phyloP scores from a whole-genome alignment of 1,140 invertebrate genomes.

The Proctacanthus coquilletti region DNA sequence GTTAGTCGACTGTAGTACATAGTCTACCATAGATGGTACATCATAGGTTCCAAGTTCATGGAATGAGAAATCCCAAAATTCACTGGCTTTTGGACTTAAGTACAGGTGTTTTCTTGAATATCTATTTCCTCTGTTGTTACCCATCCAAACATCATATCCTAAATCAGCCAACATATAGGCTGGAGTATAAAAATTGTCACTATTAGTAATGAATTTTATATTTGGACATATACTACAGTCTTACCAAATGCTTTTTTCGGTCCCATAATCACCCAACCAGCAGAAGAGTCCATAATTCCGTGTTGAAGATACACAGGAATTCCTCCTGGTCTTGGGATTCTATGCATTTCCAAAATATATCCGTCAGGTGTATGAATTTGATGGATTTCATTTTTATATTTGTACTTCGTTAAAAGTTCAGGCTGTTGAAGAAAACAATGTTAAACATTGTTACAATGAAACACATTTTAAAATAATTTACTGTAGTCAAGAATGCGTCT shows the following conservation, averaged over 20 bases:
- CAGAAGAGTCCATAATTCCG: slow-evolving; percentile 47
- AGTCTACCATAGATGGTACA: slow-evolving; percentile 37
- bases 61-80: slow-evolving; percentile 37
- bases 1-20: slow-evolving; percentile 31
- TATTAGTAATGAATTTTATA: not conserved
- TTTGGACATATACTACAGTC: not conserved
- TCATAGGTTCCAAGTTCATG: slow-evolving; percentile 43
- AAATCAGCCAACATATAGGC: slow-evolving; percentile 29
- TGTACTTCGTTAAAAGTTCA: slow-evolving; percentile 27
- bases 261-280: slow-evolving; percentile 49
- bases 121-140: slow-evolving; percentile 2
- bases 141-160: slow-evolving; percentile 49
- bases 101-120: slow-evolving; percentile 1
- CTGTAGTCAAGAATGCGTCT: too few species aligned
- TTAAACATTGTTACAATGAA: too few species aligned
- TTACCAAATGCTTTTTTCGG: slow-evolving; percentile 40
- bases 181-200: slow-evolving; percentile 8
- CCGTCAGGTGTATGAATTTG: slow-evolving; percentile 29
- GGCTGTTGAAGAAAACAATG: too few species aligned
- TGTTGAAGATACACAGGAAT: slow-evolving; percentile 35
- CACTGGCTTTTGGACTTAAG: slow-evolving; percentile 6
- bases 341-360: slow-evolving; percentile 30
- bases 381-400: slow-evolving; percentile 36
- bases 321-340: slow-evolving; percentile 17
- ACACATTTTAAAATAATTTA: too few species aligned